Conservation (phyloP, 2,888 invertebrate species). For the Anthophora plumipes region DNA sequence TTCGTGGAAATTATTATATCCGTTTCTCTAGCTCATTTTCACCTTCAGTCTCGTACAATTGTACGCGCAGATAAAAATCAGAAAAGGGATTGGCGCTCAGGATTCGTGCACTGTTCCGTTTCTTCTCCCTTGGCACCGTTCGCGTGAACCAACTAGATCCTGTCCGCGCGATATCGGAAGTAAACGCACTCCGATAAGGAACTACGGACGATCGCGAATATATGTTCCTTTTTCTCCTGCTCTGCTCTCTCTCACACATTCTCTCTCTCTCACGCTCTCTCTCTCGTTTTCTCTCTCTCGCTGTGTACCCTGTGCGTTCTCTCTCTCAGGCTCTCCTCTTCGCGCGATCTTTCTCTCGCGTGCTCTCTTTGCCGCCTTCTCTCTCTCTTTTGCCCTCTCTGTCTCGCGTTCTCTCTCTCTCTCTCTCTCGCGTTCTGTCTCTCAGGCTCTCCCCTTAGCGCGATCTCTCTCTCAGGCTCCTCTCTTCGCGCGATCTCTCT, state of each 20-base stretch:
- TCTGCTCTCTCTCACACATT: background rate
- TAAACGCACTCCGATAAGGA: constrained; percentile 69
- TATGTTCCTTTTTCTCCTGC: constrained; percentile 41
- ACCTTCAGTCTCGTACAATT: constrained; percentile 68
- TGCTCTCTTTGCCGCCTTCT: background rate
- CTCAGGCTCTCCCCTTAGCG: too few species aligned
- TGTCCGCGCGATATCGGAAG: constrained; percentile 66
- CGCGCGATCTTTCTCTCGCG: background rate
- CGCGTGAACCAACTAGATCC: constrained; percentile 53
- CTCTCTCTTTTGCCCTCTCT: background rate
- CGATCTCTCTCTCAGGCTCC: background rate
- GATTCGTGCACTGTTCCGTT: constrained; percentile 51
- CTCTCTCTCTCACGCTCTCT: background rate
- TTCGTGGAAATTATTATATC: constrained; percentile 63
- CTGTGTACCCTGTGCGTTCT: too few species aligned
- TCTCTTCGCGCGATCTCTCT: constrained; percentile 24
- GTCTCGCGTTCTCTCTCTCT: constrained; percentile 7
- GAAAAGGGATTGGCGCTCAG: constrained; percentile 53
- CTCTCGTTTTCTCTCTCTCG: too few species aligned
- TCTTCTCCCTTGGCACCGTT: constrained; percentile 41
- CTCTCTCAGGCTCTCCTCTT: background rate
- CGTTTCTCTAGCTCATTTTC: constrained; percentile 59
- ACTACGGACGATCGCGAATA: constrained; percentile 56
- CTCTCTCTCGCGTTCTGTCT: background rate
- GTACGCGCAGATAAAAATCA: constrained; percentile 69